Evolutionary conservation across 1,140 invertebrate species (phyloP).

Genomic region (Cherax destructor): DNA sequence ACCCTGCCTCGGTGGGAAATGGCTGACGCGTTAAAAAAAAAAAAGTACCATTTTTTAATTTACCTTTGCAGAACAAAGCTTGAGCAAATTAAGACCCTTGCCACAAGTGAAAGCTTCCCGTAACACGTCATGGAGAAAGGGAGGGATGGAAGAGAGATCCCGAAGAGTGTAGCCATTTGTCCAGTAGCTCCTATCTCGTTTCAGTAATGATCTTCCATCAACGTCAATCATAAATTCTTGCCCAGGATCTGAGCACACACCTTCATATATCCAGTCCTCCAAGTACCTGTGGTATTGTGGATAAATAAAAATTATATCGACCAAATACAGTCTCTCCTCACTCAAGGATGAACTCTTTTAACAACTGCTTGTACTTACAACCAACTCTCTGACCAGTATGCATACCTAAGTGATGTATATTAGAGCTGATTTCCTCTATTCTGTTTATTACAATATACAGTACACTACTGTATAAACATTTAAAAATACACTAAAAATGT

Average conservation of each 20-base stretch:
- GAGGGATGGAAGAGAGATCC: slow-evolving; percentile 18
- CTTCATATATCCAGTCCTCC: slow-evolving; percentile 58
- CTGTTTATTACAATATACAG: too few species aligned
- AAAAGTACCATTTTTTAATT: not conserved
- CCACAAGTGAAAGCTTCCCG: slow-evolving; percentile 55
- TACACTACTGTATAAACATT: too few species aligned
- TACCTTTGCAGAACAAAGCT: slow-evolving; percentile 55
- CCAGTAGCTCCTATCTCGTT: slow-evolving; percentile 53
- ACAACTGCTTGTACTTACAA: not conserved
- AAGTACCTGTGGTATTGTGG: slow-evolving; percentile 33
- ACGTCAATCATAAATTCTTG: slow-evolving; percentile 57
- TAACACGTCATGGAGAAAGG: slow-evolving; percentile 38
- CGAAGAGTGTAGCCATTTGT: slow-evolving; percentile 53
- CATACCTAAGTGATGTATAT: too few species aligned
- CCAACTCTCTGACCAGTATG: too few species aligned
- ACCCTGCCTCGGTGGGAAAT: too few species aligned
- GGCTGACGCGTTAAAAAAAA: too few species aligned
- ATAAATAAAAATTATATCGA: too few species aligned
- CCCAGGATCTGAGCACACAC: slow-evolving; percentile 50
- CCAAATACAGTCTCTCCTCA: not conserved
- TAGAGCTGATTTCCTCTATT: too few species aligned
- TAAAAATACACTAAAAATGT: too few species aligned
- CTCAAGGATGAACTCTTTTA: too few species aligned
- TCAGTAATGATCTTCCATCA: slow-evolving; percentile 36
- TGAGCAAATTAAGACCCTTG: slow-evolving; percentile 52